A percentile compares a stretch with the other conserved stretches of the same genome.
These are phyloP conservation scores for Neolamprologus falcicula DNA, from an alignment of 2,113 vertebrate species.

Conservation along the genomic window DNA sequence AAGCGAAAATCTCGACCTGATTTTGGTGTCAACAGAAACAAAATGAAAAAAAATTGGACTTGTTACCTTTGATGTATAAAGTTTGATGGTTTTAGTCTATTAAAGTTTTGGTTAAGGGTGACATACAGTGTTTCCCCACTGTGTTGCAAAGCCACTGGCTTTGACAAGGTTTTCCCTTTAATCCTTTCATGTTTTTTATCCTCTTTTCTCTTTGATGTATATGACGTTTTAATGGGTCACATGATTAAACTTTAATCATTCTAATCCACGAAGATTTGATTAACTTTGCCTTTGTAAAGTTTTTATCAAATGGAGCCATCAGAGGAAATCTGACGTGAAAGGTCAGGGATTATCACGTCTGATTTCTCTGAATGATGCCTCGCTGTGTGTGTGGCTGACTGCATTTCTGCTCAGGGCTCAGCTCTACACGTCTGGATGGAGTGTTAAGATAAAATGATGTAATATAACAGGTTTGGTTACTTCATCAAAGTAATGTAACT, in stretches of 20 bases:
- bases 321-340: background rate
- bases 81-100: background rate
- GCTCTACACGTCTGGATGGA: background rate
- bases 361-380: background rate
- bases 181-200: background rate
- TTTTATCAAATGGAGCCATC: background rate
- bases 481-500: background rate
- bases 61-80: background rate
- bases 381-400: background rate
- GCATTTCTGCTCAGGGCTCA: background rate
- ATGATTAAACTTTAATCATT: background rate
- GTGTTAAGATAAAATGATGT: background rate
- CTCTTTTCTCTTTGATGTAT: background rate
- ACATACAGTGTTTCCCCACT: background rate
- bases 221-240: background rate
- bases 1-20: background rate
- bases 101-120: background rate
- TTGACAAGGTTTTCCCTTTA: background rate
- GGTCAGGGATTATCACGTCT: background rate
- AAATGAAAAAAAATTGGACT: background rate
- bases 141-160: background rate
- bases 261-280: background rate
- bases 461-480: background rate
- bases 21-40: background rate
- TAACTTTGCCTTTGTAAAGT: background rate